Conservation (phyloP, 2,888 invertebrate species). For the Subacronicta megacephala region DNA sequence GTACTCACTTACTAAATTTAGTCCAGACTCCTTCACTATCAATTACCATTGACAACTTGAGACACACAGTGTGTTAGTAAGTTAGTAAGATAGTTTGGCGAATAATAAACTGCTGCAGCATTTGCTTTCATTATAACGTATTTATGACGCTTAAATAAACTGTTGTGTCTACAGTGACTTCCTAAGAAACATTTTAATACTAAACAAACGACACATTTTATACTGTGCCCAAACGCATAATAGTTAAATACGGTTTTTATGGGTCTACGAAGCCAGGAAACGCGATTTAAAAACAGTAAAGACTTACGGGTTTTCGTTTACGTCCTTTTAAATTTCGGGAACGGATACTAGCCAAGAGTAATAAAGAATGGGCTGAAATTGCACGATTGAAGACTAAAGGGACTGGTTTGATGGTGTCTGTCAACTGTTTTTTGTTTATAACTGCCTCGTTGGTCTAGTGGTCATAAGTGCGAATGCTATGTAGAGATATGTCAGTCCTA, state of each 20-base stretch:
- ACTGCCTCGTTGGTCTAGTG: too few species aligned
- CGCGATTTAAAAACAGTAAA: slow-evolving; percentile 48
- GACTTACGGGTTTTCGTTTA: slow-evolving; percentile 41
- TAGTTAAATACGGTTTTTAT: slow-evolving; percentile 45
- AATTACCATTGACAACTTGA: too few species aligned
- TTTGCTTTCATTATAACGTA: too few species aligned
- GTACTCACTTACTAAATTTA: too few species aligned
- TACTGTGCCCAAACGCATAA: slow-evolving; percentile 30
- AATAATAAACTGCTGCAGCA: too few species aligned
- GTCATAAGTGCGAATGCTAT: too few species aligned
- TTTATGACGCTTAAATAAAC: slow-evolving; percentile 21
- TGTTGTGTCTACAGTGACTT: slow-evolving; percentile 3
- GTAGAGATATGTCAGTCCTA: too few species aligned
- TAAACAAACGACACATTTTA: slow-evolving; percentile 40
- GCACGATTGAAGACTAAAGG: slow-evolving; percentile 20
- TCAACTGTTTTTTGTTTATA: slow-evolving; percentile 11
- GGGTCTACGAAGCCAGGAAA: slow-evolving; percentile 40
- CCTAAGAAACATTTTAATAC: slow-evolving; percentile 33
- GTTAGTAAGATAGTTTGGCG: too few species aligned
- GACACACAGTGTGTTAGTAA: too few species aligned
- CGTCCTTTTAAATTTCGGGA: slow-evolving; percentile 41
- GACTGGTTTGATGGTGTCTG: slow-evolving; percentile 22
- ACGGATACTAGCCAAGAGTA: slow-evolving; percentile 25
- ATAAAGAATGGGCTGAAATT: slow-evolving; percentile 42
- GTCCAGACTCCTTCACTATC: too few species aligned